Evolutionary conservation across 2,113 vertebrate genomes (phyloP), one percentile per base, ranked within the genome.

Genomic region (Bufo bufo): DNA sequence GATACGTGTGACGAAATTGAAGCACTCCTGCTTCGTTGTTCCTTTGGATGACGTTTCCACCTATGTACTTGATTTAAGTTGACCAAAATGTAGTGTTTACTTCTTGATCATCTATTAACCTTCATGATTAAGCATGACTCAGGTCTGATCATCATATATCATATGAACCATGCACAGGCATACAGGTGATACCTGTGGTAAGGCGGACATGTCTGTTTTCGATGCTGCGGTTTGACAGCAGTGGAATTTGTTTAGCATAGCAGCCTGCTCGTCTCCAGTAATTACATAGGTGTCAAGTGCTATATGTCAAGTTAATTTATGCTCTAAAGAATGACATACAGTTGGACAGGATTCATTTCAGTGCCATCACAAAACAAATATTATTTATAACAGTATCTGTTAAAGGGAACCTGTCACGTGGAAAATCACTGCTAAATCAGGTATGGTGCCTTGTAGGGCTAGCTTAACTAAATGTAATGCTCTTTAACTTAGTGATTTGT

Each of bases 201-300:
- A 52, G 9, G 10, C 4, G 14, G 77, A 79, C 49, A 56, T 56
- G 50, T 79, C 50, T 79, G 49, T 79, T 50, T 23, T 79, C 10
- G 10, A 56, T 33, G 10, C 52, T 79, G 49, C 5, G n/a, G 77
- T 77, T 52, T 77, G 19, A 77, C 47, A 4, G 11, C 47, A 50
- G 14, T 6, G 77, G 77, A 79, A 79, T 79, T 56, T 79, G 77
- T 79, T 52, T 79, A 79, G 77, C 77, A 54, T 50, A 56, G 77
- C 77, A 79, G 77, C 52, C 52, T 12, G 20, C 11, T 17, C 52
- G 50, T 79, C 77, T 79, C 77, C 77, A 79, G 23, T 79, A 79
- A 79, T 79, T 79, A 79, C 20, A 79, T 79, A 79, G 77, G 77
- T 79, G 77, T 79, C 77, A 79, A 23, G 77, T 16, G 16, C 45